Evolutionary conservation across 2,888 invertebrate genomes (phyloP).

Genomic region (Epistrophella euchroma): DNA sequence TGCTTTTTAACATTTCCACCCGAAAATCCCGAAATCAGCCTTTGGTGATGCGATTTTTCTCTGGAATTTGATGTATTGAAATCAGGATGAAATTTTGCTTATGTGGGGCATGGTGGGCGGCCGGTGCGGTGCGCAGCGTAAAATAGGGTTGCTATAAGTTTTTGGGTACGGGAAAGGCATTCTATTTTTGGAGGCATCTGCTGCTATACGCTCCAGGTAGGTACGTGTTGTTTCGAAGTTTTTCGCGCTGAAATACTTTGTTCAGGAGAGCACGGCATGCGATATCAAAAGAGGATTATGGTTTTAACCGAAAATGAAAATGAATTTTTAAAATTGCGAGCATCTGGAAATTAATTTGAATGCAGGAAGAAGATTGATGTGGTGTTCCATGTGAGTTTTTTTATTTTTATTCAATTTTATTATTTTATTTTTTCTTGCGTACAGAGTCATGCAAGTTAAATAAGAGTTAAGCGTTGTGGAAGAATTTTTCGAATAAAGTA

Average conservation of each 20-base stretch:
- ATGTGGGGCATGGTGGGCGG: constrained; percentile 19
- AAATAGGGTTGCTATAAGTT: constrained; percentile 43
- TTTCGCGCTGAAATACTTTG: constrained; percentile 43
- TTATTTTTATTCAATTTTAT: not conserved
- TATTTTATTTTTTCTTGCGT: not conserved
- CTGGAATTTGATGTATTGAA: constrained; percentile 48
- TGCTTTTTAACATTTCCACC: constrained; percentile 42
- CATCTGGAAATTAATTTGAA: constrained; percentile 59
- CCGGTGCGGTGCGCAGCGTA: not conserved
- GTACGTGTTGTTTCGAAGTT: constrained; percentile 57
- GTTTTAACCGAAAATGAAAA: constrained; percentile 51
- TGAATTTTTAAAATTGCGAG: constrained; percentile 42
- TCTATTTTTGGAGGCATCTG: constrained; percentile 33
- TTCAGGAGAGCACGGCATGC: constrained; percentile 13
- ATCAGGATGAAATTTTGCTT: constrained; percentile 36
- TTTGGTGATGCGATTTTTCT: constrained; percentile 26
- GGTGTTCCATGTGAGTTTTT: constrained; percentile 2
- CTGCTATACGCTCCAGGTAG: constrained; percentile 24
- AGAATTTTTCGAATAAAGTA: not conserved
- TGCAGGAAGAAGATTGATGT: constrained; percentile 59
- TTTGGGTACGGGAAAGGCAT: constrained; percentile 26
- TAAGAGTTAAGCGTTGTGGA: constrained; percentile 8
- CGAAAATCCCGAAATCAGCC: constrained; percentile 25
- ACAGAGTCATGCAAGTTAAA: constrained; percentile 1
- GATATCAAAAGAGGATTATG: constrained; percentile 63